Percentiles rank a stretch among this genome's conserved stretches.
Conservation (phyloP, 2,888 invertebrate genomes). For the Pharmacophagus antenor region DNA sequence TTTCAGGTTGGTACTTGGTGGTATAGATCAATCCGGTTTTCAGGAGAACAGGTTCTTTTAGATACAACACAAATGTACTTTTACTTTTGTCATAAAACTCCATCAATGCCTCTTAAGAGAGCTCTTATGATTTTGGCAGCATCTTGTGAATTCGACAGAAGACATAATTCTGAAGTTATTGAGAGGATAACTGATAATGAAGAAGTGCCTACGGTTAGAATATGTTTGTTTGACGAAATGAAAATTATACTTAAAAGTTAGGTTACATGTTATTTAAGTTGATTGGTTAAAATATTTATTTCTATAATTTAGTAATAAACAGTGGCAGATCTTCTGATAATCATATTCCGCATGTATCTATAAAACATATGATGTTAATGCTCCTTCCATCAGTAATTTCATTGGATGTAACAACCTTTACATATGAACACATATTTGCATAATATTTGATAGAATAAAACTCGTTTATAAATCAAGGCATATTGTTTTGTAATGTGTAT, state of each 20-base stretch:
- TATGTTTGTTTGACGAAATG: conserved; percentile 6
- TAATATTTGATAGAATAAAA: too few species aligned
- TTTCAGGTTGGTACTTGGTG: conserved; percentile 96
- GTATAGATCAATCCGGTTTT: conserved; percentile 98
- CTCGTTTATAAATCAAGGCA: too few species aligned
- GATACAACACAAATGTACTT: conserved; percentile 99
- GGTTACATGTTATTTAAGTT: too few species aligned
- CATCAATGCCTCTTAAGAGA: conserved; percentile 96
- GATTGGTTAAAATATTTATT: too few species aligned
- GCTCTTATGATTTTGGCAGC: conserved; percentile 98
- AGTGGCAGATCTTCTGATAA: too few species aligned
- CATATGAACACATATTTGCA: too few species aligned
- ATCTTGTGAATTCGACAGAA: conserved; percentile 96
- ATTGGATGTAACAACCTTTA: too few species aligned
- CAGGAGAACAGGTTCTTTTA: conserved; percentile 96
- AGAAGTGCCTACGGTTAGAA: conserved; percentile 92
- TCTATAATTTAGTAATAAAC: too few species aligned
- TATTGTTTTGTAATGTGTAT: neutral
- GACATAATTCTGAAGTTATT: conserved; percentile 95
- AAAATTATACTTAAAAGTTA: too few species aligned
- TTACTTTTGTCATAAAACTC: conserved; percentile 97
- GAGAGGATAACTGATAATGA: conserved; percentile 96
- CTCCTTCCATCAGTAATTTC: too few species aligned
- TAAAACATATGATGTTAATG: too few species aligned
- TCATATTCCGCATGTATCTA: too few species aligned